Evolutionary conservation across 1,140 invertebrate species (phyloP), one percentile per base, ranked within the genome.

Genomic region (Lordiphosa clarofinis): DNA sequence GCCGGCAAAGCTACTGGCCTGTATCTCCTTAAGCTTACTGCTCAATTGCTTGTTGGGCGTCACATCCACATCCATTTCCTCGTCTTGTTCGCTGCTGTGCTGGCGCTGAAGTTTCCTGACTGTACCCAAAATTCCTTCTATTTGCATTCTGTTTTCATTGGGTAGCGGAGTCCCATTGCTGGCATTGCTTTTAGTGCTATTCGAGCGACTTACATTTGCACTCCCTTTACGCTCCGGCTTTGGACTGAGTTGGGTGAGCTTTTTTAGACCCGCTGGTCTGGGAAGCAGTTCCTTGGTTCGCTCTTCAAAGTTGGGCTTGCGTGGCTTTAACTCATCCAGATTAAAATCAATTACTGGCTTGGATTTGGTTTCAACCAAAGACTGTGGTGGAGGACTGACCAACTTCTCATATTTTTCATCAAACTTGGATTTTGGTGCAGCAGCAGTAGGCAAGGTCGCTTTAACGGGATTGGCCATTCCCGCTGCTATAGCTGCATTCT

Each of bases 1-100:
- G 8, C 79, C 87, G 1, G 88, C 73, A 66, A 89, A 89, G 40
- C 62, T 89, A 43, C 69, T 84, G 6, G 70, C 71, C 4, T 89
- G 84, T 39, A 89, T 89, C 38, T 88, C 75, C 43, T 86, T 87
- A 0, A 89, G 58, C 10, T 87, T 84, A 28, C 43, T 73, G 15
- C 47, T 70, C 4, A 89, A 40, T 35, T 73, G 56, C 2, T 63
- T 55, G 12, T 82, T 81, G 1, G 52, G 55, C 11, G 56, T 44
- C 8, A 49, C n/a, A 40, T 68, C 71, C n/a, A 78, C 28, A 12
- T 65, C 75, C 64, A 73, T 73, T 7, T 67, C 60, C 4, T 75
- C 67, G 8, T 76, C 75, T 2, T 36, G 12, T 0, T 72, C 67
- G 7, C 44, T 72, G 21, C 71, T 79, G 5, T 58, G 37, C 15